phyloP scores from a whole-genome alignment of 1,140 invertebrate species.

The Streblospio benedicti region DNA sequence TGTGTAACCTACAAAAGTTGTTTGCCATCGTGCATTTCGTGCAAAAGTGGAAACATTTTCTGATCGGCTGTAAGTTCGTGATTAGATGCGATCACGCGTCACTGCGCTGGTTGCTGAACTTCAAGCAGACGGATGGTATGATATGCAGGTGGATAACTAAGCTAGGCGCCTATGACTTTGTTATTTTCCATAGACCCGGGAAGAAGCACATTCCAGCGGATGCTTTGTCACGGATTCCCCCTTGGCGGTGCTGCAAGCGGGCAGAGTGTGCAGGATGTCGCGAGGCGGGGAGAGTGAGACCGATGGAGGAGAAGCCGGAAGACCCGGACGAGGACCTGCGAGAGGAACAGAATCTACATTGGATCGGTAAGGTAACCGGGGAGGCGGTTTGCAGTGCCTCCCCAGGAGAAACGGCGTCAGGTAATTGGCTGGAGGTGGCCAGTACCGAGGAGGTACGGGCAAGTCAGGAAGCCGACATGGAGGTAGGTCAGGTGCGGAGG shows the following conservation, averaged over 20 bases:
- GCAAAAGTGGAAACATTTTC: conserved; percentile 22
- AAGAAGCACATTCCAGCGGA: conserved; percentile 27
- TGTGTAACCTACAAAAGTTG: conserved; percentile 20
- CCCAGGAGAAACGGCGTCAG: too few relatives aligned
- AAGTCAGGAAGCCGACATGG: too few relatives aligned
- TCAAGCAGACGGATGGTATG: conserved; percentile 21
- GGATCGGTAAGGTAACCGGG: not conserved
- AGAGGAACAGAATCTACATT: not conserved
- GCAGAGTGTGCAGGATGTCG: too few relatives aligned
- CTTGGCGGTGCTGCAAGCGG: too few relatives aligned
- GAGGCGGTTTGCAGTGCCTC: too few relatives aligned
- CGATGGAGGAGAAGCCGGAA: too few relatives aligned
- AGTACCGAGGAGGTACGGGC: too few relatives aligned
- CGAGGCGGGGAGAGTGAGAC: too few relatives aligned
- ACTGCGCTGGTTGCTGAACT: conserved; percentile 23
- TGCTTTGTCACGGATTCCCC: conserved; percentile 17
- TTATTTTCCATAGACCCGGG: conserved; percentile 25
- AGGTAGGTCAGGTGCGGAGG: too few relatives aligned
- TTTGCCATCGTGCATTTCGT: conserved; percentile 22
- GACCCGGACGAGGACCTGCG: too few relatives aligned
- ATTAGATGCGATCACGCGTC: conserved; percentile 28
- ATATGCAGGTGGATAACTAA: conserved; percentile 26
- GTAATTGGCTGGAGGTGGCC: too few relatives aligned
- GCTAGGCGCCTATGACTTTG: conserved; percentile 24
- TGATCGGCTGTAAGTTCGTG: conserved; percentile 22